Percentiles rank a stretch among this genome's conserved stretches.
Evolutionary conservation across 2,888 invertebrate genomes (phyloP).

Genomic region (Melanostoma scalare): DNA sequence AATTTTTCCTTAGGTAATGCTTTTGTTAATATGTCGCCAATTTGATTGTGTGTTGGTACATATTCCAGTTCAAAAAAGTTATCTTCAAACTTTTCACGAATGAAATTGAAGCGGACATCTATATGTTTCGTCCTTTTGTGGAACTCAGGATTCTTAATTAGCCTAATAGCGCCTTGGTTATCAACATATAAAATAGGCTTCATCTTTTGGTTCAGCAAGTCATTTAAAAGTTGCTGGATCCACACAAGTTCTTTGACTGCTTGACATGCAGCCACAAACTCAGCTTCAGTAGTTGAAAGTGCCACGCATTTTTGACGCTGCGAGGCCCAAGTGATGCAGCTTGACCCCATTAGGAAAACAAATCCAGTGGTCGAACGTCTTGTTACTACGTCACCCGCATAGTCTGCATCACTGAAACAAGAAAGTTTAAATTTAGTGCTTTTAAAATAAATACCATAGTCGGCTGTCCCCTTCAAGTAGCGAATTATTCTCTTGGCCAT

Average conservation of each 20-base stretch:
- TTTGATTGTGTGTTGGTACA: too few relatives aligned
- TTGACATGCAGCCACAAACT: constrained; percentile 49
- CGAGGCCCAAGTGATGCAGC: constrained; percentile 47
- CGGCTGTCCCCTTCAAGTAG: constrained; percentile 53
- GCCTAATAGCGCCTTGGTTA: too few relatives aligned
- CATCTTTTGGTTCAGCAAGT: not conserved
- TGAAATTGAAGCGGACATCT: too few relatives aligned
- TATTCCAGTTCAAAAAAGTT: too few relatives aligned
- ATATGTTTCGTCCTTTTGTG: too few relatives aligned
- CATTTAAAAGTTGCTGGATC: constrained; percentile 35
- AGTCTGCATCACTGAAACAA: constrained; percentile 63
- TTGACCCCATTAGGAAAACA: constrained; percentile 35
- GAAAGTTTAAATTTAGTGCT: constrained; percentile 35
- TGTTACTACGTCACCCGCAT: constrained; percentile 59
- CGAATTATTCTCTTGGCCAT: constrained; percentile 54
- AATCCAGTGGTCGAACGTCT: constrained; percentile 60
- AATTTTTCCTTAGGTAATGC: too few relatives aligned
- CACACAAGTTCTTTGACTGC: constrained; percentile 49
- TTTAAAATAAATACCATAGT: constrained; percentile 45
- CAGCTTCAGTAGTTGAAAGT: constrained; percentile 53
- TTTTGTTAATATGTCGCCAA: too few relatives aligned
- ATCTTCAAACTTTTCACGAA: too few relatives aligned
- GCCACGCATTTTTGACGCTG: constrained; percentile 49
- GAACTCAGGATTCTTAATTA: too few relatives aligned
- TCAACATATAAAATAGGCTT: too few relatives aligned